Conservation (phyloP, 2,113 vertebrate species). For the Stomatorhinus ivindoensis region DNA sequence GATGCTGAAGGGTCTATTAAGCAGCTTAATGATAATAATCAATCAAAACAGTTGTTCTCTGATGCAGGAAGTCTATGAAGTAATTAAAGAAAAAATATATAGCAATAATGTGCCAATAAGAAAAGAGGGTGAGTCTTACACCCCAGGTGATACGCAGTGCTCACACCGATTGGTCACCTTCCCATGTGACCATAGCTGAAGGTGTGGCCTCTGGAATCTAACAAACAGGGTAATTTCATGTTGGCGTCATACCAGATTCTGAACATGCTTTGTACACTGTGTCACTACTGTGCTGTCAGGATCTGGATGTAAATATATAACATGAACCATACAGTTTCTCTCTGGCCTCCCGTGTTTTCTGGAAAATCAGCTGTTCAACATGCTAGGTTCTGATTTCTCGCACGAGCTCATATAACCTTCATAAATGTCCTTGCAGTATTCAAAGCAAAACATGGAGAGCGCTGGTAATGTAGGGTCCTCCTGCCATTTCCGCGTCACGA, state of each 20-base stretch:
- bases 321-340: neutral
- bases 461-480: neutral
- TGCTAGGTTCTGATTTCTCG: neutral
- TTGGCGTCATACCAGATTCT: neutral
- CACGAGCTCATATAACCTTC: neutral
- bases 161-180: neutral
- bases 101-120: neutral
- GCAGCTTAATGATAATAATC: conserved; percentile 9
- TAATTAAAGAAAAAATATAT: neutral
- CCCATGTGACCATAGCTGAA: neutral
- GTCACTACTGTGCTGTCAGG: neutral
- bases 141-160: neutral
- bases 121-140: neutral
- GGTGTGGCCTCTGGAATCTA: neutral
- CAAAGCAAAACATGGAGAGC: neutral
- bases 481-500: neutral
- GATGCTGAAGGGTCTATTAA: conserved; percentile 14
- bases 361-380: neutral
- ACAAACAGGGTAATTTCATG: neutral
- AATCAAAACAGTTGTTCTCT: neutral
- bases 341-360: neutral
- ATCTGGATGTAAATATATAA: neutral
- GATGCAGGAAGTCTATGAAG: neutral
- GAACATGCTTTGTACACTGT: neutral
- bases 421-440: neutral